These are phyloP conservation scores for Nestor notabilis DNA, from an alignment of 2,113 vertebrate species.

Conservation along the genomic window DNA sequence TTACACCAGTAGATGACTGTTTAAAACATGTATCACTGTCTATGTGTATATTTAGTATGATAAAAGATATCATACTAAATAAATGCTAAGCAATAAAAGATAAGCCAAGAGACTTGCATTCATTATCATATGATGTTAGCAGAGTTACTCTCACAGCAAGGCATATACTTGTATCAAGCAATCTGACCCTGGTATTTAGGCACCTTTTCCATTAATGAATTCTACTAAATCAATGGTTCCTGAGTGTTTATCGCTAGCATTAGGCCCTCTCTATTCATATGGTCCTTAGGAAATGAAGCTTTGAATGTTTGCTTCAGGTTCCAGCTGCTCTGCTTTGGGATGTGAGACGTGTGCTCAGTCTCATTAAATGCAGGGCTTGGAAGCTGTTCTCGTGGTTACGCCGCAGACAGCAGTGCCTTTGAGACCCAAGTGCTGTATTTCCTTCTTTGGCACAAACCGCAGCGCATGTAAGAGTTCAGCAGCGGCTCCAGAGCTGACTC, in stretches of 20 bases:
- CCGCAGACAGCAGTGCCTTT: not conserved
- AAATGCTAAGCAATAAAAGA: not conserved
- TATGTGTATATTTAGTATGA: not conserved
- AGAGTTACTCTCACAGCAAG: not conserved
- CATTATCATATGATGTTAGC: not conserved
- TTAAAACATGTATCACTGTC: not conserved
- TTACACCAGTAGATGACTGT: not conserved
- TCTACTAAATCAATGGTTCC: not conserved
- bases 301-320: not conserved
- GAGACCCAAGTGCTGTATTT: not conserved
- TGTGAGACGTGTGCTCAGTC: not conserved
- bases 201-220: not conserved
- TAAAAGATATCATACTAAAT: not conserved
- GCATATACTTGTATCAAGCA: not conserved
- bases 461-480: not conserved
- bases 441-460: not conserved
- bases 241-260: not conserved
- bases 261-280: not conserved
- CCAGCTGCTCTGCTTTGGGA: not conserved
- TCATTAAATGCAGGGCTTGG: not conserved
- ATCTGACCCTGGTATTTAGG: not conserved
- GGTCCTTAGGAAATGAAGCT: not conserved
- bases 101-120: not conserved
- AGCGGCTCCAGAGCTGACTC: not conserved
- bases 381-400: not conserved